These are phyloP conservation scores for Zapus hudsonius DNA, from an alignment of 2,113 vertebrate species.

Conservation along the genomic window DNA sequence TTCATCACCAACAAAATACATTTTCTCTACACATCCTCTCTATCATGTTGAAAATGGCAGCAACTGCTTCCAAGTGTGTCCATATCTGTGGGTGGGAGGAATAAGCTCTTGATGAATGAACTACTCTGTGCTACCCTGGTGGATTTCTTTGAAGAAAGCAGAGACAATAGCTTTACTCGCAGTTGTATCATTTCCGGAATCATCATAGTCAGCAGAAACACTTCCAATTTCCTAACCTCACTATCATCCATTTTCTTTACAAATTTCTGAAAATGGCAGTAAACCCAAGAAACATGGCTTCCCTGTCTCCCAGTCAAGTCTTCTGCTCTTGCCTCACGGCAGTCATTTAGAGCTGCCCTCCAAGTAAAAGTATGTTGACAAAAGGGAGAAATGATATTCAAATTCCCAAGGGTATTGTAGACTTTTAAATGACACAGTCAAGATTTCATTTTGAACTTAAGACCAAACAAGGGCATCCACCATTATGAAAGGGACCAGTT, in stretches of 20 bases:
- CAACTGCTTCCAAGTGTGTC: not conserved
- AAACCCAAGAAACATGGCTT: not conserved
- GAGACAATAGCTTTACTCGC: slow-evolving; percentile 17
- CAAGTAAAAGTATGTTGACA: not conserved
- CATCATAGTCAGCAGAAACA: not conserved
- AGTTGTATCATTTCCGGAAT: slow-evolving; percentile 18
- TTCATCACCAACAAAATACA: not conserved
- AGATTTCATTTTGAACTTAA: slow-evolving; percentile 5
- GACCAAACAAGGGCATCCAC: not conserved
- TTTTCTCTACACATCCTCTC: not conserved
- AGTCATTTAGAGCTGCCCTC: not conserved
- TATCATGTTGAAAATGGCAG: not conserved
- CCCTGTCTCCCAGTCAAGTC: not conserved
- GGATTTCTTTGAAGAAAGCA: slow-evolving; percentile 3
- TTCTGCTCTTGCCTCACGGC: not conserved
- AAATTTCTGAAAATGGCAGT: slow-evolving; percentile 27
- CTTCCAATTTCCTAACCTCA: not conserved
- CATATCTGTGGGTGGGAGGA: not conserved
- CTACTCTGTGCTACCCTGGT: not conserved
- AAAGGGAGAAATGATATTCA: not conserved
- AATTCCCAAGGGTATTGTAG: not conserved
- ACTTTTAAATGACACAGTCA: not conserved
- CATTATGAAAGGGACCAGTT: not conserved
- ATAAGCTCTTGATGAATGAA: not conserved
- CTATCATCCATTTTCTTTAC: slow-evolving; percentile 28